Evolutionary conservation across 2,888 invertebrate species (phyloP), one percentile per base, ranked within the genome.

Genomic region (Polyommatus iphigenia): DNA sequence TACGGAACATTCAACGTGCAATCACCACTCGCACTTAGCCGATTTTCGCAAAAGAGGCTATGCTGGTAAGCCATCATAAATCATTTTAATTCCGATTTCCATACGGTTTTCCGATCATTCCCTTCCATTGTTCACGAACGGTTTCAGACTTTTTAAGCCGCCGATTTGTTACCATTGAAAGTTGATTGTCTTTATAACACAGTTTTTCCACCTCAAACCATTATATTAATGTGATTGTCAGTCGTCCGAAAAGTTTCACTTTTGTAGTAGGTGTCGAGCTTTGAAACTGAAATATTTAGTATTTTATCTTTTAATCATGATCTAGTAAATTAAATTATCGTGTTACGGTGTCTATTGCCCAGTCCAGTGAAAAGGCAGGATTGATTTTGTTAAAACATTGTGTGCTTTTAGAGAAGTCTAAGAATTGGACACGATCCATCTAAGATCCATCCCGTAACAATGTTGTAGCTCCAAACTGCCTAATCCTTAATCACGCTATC

Each of bases 61-160:
- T 88, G 24, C 18, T 50, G 50, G 73, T 75, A 75, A 50, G 24
- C 46, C 75, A 29, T 75, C 54, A 90, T 92, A 91, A 91, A 92
- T 92, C 91, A 92, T 92, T 90, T 90, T 89, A 85, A 89, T 92
- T 90, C 89, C 88, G 86, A 88, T 90, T 89, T 92, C 91, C 90
- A 89, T 89, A 86, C 85, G 88, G 88, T 89, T 90, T 89, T 90
- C 83, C 84, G 87, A 85, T 86, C 84, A 85, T 83, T 81, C 82
- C 84, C 85, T 88, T 90, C 90, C 90, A 89, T 91, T 89, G 86
- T 87, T 85, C 87, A 89, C 87, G 86, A 84, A 86, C 86, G 84
- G 88, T 87, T 84, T 67, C 67, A 67, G 67, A 67, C 67, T 67
- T 67, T 67, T 67, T 29, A 67, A 67, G 29, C 67, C 29, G 7